phyloP scores from a whole-genome alignment of 2,797 vertebrate species.

The Melanotaenia nigrans region DNA sequence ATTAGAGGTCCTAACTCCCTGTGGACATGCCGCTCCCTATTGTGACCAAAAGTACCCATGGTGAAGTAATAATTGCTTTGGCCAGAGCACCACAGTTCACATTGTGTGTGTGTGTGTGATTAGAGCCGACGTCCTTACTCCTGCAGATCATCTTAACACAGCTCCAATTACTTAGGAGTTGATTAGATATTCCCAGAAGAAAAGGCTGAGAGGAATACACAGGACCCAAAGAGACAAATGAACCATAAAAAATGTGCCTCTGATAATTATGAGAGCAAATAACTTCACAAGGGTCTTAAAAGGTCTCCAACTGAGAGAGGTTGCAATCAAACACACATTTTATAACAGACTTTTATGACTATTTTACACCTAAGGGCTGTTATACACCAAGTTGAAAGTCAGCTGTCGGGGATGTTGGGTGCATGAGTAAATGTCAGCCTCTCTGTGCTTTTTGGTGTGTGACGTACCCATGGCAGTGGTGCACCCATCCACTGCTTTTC shows the following conservation, averaged over 20 bases:
- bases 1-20: constrained; percentile 37
- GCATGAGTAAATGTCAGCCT: neutral
- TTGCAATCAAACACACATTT: constrained; percentile 2
- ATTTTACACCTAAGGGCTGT: neutral
- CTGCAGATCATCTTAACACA: constrained; percentile 62
- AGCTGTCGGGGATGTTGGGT: neutral
- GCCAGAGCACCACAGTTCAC: constrained; percentile 43
- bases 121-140: constrained; percentile 45
- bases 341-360: neutral
- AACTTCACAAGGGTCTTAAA: constrained; percentile 1
- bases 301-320: neutral
- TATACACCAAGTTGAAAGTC: neutral
- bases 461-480: neutral
- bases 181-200: constrained; percentile 61
- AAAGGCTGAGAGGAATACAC: constrained; percentile 37
- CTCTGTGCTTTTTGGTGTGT: neutral
- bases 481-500: neutral
- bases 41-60: constrained; percentile 42
- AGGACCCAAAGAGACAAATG: constrained; percentile 36
- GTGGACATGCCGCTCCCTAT: constrained; percentile 29
- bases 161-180: constrained; percentile 64
- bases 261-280: constrained; percentile 20
- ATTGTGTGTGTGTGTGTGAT: constrained; percentile 47
- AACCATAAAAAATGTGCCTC: constrained; percentile 15
- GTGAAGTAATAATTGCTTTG: constrained; percentile 63